phyloP scores from a whole-genome alignment of 2,888 invertebrate species.

The Drosophila lacicola region DNA sequence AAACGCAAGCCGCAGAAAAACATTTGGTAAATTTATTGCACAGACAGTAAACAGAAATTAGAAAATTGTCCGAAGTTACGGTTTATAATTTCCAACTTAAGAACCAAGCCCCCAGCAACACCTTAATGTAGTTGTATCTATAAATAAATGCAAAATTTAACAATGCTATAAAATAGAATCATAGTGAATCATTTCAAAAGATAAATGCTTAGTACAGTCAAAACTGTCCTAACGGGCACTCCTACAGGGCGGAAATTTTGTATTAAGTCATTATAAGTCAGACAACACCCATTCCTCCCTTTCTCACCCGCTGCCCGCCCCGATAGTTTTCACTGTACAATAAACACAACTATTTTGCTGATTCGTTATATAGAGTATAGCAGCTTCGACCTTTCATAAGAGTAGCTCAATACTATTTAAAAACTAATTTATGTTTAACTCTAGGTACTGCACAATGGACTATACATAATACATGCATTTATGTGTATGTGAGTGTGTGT shows the following conservation, averaged over 20 bases:
- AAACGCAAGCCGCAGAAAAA: conserved; percentile 38
- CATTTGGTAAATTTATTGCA: conserved; percentile 48
- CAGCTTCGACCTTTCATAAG: neutral
- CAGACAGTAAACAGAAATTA: conserved; percentile 37
- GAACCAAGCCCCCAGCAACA: too few relatives aligned
- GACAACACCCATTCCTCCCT: too few relatives aligned
- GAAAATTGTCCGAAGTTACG: conserved; percentile 8
- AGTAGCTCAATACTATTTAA: neutral
- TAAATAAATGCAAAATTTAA: too few relatives aligned
- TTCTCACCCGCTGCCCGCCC: too few relatives aligned
- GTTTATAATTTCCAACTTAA: neutral
- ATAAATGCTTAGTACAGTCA: too few relatives aligned
- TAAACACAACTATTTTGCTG: neutral
- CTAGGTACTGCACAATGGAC: conserved; percentile 6
- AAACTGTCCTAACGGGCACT: too few relatives aligned
- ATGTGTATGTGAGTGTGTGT: neutral
- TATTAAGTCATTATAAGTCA: too few relatives aligned
- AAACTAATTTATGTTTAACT: conserved; percentile 30
- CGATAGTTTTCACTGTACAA: too few relatives aligned
- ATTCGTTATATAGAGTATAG: neutral
- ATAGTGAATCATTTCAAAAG: too few relatives aligned
- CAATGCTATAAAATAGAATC: too few relatives aligned
- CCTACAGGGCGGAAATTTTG: too few relatives aligned
- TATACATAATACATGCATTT: conserved; percentile 2
- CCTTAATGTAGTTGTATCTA: too few relatives aligned